Percentiles rank a stretch among this genome's conserved stretches.
phyloP scores from a whole-genome alignment of 2,888 invertebrate genomes.

The Anodontia alba region DNA sequence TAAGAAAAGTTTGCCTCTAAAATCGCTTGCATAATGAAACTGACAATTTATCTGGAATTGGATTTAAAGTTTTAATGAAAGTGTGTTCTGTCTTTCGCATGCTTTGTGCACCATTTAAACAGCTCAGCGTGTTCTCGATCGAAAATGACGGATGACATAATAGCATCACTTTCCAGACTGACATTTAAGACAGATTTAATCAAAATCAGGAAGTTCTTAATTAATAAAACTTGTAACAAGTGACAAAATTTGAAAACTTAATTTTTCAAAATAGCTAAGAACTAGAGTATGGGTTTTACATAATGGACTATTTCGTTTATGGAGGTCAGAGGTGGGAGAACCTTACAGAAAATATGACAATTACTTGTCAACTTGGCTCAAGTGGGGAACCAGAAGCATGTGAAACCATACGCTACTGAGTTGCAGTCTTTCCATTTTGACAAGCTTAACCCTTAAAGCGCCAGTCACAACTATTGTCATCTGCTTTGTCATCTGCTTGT shows the following conservation, averaged over 20 bases:
- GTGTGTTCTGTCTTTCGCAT: background rate
- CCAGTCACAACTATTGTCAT: no score
- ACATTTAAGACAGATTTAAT: constrained; percentile 7
- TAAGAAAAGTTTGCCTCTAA: no score
- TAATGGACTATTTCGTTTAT: constrained; percentile 9
- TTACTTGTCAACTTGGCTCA: background rate
- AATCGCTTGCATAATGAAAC: background rate
- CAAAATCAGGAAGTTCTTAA: constrained; percentile 17
- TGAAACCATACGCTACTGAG: no score
- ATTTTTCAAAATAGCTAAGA: background rate
- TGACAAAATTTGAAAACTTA: constrained; percentile 6
- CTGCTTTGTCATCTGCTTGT: no score
- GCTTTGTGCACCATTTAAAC: constrained; percentile 6
- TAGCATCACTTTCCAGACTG: background rate
- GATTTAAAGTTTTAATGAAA: constrained; percentile 13
- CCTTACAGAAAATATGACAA: constrained; percentile 8
- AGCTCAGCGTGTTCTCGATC: background rate
- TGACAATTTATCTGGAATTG: background rate
- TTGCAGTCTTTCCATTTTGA: no score
- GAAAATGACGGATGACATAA: constrained; percentile 8
- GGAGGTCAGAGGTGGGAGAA: background rate
- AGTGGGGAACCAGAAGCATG: no score
- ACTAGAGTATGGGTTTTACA: background rate
- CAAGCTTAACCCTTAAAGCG: no score
- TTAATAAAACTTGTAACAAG: constrained; percentile 2